These are phyloP conservation scores for Phasianus colchicus DNA, from an alignment of 2,113 vertebrate species.

Conservation along the genomic window DNA sequence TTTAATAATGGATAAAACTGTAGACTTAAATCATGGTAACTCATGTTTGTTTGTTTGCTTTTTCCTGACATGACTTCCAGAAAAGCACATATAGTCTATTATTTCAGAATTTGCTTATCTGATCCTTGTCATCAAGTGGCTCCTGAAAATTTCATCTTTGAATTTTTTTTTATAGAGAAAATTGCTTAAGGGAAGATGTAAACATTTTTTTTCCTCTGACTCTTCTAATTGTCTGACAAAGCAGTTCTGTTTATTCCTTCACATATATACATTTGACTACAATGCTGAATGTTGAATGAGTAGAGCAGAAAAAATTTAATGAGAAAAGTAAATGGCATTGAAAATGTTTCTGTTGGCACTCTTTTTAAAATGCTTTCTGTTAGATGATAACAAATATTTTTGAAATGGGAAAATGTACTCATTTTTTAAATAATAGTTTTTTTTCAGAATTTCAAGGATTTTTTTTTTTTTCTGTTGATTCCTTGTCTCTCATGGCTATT, in stretches of 20 bases:
- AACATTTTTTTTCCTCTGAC: neutral
- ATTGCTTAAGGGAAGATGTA: neutral
- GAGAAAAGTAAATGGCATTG: neutral
- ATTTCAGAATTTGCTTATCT: neutral
- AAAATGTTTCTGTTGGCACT: neutral
- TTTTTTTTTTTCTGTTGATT: neutral
- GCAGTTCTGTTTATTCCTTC: neutral
- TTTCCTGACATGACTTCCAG: neutral
- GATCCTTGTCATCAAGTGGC: neutral
- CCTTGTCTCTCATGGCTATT: neutral
- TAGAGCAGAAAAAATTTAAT: neutral
- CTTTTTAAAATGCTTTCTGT: neutral
- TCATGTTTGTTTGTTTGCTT: neutral
- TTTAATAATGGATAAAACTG: neutral
- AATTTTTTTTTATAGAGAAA: neutral
- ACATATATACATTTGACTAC: neutral
- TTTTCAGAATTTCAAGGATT: neutral
- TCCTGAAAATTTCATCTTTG: neutral
- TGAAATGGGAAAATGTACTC: neutral
- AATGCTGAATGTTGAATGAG: neutral
- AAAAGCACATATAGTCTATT: neutral
- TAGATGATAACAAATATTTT: neutral
- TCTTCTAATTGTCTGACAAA: neutral
- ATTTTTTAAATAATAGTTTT: neutral
- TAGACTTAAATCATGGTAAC: neutral